phyloP scores from a whole-genome alignment of 2,888 invertebrate species.

The Synergus umbraculus region DNA sequence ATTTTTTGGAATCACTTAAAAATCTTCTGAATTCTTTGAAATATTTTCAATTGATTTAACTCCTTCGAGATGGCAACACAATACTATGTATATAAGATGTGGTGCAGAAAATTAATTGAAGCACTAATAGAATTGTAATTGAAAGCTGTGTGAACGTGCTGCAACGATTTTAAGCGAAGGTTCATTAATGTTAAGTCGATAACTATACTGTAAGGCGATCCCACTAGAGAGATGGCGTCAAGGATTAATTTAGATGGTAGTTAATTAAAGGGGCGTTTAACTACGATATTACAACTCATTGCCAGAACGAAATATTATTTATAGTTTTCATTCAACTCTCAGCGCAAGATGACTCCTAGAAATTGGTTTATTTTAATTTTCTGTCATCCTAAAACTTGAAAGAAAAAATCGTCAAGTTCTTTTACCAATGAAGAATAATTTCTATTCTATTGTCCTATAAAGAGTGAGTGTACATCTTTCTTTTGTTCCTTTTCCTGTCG shows the following conservation, averaged over 20 bases:
- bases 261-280: slow-evolving; percentile 40
- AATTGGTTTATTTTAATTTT: not conserved
- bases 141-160: not conserved
- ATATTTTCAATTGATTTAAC: not conserved
- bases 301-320: slow-evolving; percentile 34
- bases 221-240: slow-evolving; percentile 28
- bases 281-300: slow-evolving; percentile 26
- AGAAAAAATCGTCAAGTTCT: not conserved
- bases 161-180: slow-evolving; percentile 33
- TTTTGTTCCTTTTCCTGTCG: slow-evolving; percentile 6
- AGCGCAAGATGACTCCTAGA: not conserved
- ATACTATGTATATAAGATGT: not conserved
- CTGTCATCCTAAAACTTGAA: not conserved
- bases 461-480: not conserved
- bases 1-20: not conserved
- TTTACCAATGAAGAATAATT: not conserved
- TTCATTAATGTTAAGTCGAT: slow-evolving; percentile 37
- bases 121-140: slow-evolving; percentile 22
- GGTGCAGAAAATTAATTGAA: slow-evolving; percentile 11
- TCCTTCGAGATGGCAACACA: not conserved
- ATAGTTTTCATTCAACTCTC: slow-evolving; percentile 18
- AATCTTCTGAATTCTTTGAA: not conserved
- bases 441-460: not conserved
- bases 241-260: slow-evolving; percentile 36
- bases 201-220: slow-evolving; percentile 26